Percentiles rank a stretch among this genome's conserved stretches.
Conservation (phyloP, 1,140 invertebrate species). For the Nephila pilipes region DNA sequence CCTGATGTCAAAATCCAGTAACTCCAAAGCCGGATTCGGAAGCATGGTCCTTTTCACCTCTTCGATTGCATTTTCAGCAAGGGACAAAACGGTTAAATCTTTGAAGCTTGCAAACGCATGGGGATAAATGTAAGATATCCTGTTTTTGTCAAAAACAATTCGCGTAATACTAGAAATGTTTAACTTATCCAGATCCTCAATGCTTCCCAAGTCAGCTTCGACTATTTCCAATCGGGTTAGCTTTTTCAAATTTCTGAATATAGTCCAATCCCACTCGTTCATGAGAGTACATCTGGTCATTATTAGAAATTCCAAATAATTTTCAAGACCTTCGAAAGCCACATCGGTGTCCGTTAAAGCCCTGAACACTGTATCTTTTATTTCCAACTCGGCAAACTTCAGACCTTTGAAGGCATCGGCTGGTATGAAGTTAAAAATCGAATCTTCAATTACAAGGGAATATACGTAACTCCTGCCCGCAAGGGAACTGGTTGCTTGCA, state of each 20-base stretch:
- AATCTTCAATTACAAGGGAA: conserved; percentile 45
- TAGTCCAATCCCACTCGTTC: conserved; percentile 53
- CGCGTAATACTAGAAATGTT: not conserved
- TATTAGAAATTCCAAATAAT: conserved; percentile 10
- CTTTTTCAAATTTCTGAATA: conserved; percentile 44
- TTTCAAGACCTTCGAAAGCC: conserved; percentile 60
- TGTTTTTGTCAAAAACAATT: conserved; percentile 23
- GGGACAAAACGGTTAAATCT: not conserved
- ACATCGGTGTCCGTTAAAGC: conserved; percentile 55
- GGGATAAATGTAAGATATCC: conserved; percentile 11
- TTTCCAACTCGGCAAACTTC: conserved; percentile 11
- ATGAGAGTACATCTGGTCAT: conserved; percentile 25
- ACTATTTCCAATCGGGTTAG: conserved; percentile 25
- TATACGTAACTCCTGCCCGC: conserved; percentile 4
- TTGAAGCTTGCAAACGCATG: conserved; percentile 42
- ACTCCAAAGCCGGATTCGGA: conserved; percentile 31
- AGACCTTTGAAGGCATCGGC: conserved; percentile 29
- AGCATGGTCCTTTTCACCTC: conserved; percentile 50
- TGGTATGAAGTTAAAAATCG: conserved; percentile 56
- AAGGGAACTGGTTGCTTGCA: not conserved
- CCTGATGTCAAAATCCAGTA: conserved; percentile 16
- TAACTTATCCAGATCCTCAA: conserved; percentile 48
- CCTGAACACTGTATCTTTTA: conserved; percentile 12
- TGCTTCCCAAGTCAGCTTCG: not conserved
- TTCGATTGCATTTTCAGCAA: conserved; percentile 23